phyloP scores from a whole-genome alignment of 2,888 invertebrate species.

The Steinernema scapterisci region DNA sequence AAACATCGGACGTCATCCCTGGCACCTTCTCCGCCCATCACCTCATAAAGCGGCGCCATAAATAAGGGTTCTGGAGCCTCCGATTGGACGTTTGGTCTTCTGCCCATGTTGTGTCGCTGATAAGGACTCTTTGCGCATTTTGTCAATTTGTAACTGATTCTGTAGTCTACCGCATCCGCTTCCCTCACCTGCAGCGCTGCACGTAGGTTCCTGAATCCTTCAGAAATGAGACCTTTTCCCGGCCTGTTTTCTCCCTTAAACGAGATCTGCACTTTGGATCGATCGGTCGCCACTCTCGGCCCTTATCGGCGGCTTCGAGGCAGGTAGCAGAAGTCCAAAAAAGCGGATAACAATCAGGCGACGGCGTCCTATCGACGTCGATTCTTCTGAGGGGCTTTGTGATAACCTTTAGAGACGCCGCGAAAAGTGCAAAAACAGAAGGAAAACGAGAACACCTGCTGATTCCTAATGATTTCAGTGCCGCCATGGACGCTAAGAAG shows the following conservation, averaged over 20 bases:
- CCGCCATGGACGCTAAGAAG: conserved; percentile 30
- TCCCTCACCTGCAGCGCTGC: not conserved
- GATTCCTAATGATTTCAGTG: conserved; percentile 24
- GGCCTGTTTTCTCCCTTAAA: not conserved
- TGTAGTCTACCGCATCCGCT: not conserved
- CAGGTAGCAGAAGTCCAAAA: not conserved
- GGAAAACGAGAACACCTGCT: not conserved
- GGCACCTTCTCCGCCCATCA: not conserved
- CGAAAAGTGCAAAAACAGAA: not conserved
- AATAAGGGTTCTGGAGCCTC: not conserved
- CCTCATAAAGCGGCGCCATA: conserved; percentile 4
- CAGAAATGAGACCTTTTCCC: no score
- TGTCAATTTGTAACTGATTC: not conserved
- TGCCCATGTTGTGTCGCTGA: not conserved
- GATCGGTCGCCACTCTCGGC: not conserved
- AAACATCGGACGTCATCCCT: not conserved
- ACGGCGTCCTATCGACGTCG: conserved; percentile 12
- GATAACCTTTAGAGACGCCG: not conserved
- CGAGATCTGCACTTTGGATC: conserved; percentile 22
- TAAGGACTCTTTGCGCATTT: conserved; percentile 1
- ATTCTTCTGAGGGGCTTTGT: not conserved
- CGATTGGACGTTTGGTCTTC: not conserved
- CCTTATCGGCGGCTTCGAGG: not conserved
- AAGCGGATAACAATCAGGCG: conserved; percentile 28
- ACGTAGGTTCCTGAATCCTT: not conserved